Percentiles rank a stretch among this genome's conserved stretches.
Conservation (phyloP, 2,797 vertebrate genomes). For the Scleropages formosus region DNA sequence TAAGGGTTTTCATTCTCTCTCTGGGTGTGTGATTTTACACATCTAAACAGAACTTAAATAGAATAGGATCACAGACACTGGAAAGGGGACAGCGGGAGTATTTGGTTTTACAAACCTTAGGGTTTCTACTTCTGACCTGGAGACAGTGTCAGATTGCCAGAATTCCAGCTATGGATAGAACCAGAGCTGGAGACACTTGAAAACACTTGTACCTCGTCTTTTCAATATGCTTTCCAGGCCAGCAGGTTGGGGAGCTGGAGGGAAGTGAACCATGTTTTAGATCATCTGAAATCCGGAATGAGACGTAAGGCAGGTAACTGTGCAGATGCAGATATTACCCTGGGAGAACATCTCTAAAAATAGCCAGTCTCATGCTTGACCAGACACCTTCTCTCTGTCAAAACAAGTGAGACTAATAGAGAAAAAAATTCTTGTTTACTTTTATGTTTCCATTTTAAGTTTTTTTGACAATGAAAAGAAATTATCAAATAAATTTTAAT, state of each 20-base stretch:
- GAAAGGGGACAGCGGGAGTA: not conserved
- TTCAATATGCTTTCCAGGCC: not conserved
- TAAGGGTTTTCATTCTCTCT: no score
- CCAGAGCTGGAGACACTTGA: slow-evolving; percentile 13
- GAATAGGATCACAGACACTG: not conserved
- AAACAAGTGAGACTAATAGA: not conserved
- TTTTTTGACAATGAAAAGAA: no score
- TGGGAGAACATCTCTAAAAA: not conserved
- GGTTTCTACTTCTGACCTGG: not conserved
- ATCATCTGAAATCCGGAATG: not conserved
- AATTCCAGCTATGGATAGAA: slow-evolving; percentile 8
- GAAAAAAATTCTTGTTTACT: no score
- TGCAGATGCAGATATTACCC: not conserved
- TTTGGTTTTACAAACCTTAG: not conserved
- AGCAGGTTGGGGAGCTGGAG: not conserved
- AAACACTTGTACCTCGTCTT: slow-evolving; percentile 26
- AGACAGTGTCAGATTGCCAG: slow-evolving; percentile 27
- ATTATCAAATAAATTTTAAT: no score
- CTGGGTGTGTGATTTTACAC: no score
- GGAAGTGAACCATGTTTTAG: not conserved
- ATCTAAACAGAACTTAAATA: no score
- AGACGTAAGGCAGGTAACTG: not conserved
- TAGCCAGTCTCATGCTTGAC: not conserved
- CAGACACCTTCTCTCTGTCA: not conserved
- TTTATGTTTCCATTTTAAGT: no score